phyloP scores from a whole-genome alignment of 2,888 invertebrate species.

The Bombylius major region DNA sequence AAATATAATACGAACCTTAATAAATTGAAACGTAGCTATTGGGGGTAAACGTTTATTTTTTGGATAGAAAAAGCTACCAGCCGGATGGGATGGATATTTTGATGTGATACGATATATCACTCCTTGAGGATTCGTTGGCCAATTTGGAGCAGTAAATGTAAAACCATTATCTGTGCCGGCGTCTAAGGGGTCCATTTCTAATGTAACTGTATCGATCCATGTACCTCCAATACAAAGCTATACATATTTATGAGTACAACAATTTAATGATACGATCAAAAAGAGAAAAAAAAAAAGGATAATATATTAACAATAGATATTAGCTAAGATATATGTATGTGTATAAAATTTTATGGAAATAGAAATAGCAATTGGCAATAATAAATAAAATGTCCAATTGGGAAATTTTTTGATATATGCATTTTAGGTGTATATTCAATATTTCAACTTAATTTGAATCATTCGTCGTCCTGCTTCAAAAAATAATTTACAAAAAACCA shows the following conservation, averaged over 20 bases:
- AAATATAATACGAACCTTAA: slow-evolving; percentile 53
- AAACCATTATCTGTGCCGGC: slow-evolving; percentile 92
- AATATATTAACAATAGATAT: not conserved
- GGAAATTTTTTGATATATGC: too few relatives aligned
- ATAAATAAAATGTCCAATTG: too few relatives aligned
- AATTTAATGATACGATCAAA: too few relatives aligned
- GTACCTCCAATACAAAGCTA: slow-evolving; percentile 82
- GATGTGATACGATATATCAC: slow-evolving; percentile 81
- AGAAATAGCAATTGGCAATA: too few relatives aligned
- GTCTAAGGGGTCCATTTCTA: slow-evolving; percentile 85
- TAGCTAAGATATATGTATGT: not conserved
- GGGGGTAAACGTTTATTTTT: slow-evolving; percentile 76
- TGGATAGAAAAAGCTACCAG: slow-evolving; percentile 89
- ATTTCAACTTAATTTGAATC: too few relatives aligned
- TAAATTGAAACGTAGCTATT: slow-evolving; percentile 81
- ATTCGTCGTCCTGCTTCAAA: too few relatives aligned
- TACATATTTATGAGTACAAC: too few relatives aligned
- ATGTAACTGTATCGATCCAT: slow-evolving; percentile 80
- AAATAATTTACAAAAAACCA: too few relatives aligned
- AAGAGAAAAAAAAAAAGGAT: slow-evolving; percentile 6
- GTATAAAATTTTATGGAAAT: too few relatives aligned
- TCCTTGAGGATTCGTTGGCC: slow-evolving; percentile 84
- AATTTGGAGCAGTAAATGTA: slow-evolving; percentile 93
- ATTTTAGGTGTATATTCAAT: too few relatives aligned
- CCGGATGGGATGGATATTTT: slow-evolving; percentile 79